Conservation (phyloP, 2,888 invertebrate species). For the Oscheius onirici region DNA sequence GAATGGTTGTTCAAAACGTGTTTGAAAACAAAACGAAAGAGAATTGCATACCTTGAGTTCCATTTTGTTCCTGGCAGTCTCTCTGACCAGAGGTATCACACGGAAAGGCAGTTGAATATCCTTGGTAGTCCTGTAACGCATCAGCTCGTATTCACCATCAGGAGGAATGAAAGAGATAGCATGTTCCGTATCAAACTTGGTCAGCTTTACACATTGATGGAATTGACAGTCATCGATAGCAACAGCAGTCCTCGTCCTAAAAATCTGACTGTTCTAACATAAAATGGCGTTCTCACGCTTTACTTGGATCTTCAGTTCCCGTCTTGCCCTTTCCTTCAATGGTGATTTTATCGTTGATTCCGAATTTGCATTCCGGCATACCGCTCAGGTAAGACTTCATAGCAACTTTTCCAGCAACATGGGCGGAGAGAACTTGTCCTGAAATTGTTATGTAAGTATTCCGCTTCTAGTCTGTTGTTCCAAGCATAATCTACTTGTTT, state of each 20-base stretch:
- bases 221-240: slow-evolving; percentile 99
- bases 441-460: slow-evolving; percentile 49
- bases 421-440: slow-evolving; percentile 97
- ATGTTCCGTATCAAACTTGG: slow-evolving; percentile 99
- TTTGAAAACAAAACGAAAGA: too few species aligned
- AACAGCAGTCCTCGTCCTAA: slow-evolving; percentile 87
- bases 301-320: slow-evolving; percentile 81
- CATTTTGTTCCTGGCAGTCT: slow-evolving; percentile 98
- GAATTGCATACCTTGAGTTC: slow-evolving; percentile 84
- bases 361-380: slow-evolving; percentile 99
- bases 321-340: slow-evolving; percentile 83
- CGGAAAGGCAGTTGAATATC: slow-evolving; percentile 99
- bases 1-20: too few species aligned
- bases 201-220: slow-evolving; percentile 98
- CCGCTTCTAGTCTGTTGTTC: too few species aligned
- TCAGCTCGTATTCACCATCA: slow-evolving; percentile 98
- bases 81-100: slow-evolving; percentile 95
- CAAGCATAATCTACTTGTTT: neutral
- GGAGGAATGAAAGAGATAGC: slow-evolving; percentile 99
- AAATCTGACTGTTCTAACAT: neutral
- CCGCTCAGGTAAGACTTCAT: slow-evolving; percentile 99
- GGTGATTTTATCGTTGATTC: slow-evolving; percentile 98
- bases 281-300: slow-evolving; percentile 71
- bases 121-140: slow-evolving; percentile 99
- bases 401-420: slow-evolving; percentile 98